These are phyloP conservation scores for Sycophaga agraensis DNA, from an alignment of 1,140 invertebrate genomes.

Conservation along the genomic window DNA sequence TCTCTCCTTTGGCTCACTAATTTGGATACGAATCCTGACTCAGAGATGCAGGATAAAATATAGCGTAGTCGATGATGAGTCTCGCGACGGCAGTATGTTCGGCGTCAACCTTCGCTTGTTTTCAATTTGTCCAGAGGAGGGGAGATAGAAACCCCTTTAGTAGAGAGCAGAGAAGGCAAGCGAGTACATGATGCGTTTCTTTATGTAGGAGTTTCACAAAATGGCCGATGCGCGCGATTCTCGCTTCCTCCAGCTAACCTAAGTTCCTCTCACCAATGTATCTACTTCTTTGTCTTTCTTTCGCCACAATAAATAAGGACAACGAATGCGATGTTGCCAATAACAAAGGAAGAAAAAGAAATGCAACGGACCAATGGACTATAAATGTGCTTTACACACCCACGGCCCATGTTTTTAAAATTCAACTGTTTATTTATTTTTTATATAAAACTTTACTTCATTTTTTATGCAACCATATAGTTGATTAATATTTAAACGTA, in stretches of 20 bases:
- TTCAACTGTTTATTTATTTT: not conserved
- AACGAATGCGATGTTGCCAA: constrained; percentile 8
- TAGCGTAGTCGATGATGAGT: constrained; percentile 47
- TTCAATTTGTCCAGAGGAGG: constrained; percentile 35
- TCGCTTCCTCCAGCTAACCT: not conserved
- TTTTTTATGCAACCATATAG: not conserved
- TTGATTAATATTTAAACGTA: not conserved
- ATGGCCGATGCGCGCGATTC: constrained; percentile 41
- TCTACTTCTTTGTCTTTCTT: constrained; percentile 4
- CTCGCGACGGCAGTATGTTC: constrained; percentile 38
- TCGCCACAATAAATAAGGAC: not conserved
- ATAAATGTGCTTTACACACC: too few species aligned
- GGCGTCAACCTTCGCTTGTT: constrained; percentile 57
- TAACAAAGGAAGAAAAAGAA: too few species aligned
- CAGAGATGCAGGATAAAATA: constrained; percentile 13
- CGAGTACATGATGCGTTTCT: not conserved
- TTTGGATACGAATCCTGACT: not conserved
- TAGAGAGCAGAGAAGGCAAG: constrained; percentile 1
- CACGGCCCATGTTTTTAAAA: not conserved
- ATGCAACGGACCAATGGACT: too few species aligned
- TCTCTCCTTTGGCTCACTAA: not conserved
- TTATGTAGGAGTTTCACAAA: constrained; percentile 47
- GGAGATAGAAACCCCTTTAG: not conserved
- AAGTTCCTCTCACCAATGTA: too few species aligned
- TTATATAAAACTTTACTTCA: not conserved